phyloP scores from a whole-genome alignment of 2,797 vertebrate genomes.

The Craterocephalus amniculus region DNA sequence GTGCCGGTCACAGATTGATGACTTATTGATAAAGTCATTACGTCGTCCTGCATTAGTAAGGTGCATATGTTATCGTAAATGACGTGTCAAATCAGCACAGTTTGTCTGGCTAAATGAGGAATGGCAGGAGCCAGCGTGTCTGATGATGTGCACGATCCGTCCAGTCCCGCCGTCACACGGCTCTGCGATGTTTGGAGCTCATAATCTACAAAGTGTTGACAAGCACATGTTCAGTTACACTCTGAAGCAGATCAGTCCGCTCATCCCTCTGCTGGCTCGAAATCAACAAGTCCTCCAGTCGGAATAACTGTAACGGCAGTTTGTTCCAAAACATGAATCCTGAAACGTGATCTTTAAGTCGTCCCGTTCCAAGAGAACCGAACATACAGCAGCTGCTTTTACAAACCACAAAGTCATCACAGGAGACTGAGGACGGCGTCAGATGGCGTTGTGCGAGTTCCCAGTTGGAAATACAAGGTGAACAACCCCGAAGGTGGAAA shows the following conservation, averaged over 20 bases:
- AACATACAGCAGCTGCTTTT: no score
- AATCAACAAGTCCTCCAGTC: neutral
- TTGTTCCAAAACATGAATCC: no score
- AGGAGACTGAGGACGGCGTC: no score
- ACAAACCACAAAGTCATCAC: no score
- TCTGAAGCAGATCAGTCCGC: neutral
- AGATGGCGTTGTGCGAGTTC: no score
- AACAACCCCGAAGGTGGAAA: no score
- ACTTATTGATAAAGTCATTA: conserved; percentile 70
- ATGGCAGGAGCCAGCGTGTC: conserved; percentile 40
- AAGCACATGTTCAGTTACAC: neutral
- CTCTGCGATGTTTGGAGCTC: conserved; percentile 14
- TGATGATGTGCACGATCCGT: conserved; percentile 44
- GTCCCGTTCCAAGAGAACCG: no score
- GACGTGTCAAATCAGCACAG: conserved; percentile 24
- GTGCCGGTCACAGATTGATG: conserved; percentile 57
- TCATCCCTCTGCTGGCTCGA: neutral
- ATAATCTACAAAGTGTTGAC: conserved; percentile 25
- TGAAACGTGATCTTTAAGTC: no score
- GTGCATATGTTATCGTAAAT: conserved; percentile 47
- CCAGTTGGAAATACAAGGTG: no score
- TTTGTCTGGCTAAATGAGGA: conserved; percentile 56
- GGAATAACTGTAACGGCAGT: neutral
- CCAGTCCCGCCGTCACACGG: conserved; percentile 20
- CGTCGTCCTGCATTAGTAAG: conserved; percentile 39